Conservation (phyloP, 2,113 vertebrate genomes). For the Megaleporinus macrocephalus region DNA sequence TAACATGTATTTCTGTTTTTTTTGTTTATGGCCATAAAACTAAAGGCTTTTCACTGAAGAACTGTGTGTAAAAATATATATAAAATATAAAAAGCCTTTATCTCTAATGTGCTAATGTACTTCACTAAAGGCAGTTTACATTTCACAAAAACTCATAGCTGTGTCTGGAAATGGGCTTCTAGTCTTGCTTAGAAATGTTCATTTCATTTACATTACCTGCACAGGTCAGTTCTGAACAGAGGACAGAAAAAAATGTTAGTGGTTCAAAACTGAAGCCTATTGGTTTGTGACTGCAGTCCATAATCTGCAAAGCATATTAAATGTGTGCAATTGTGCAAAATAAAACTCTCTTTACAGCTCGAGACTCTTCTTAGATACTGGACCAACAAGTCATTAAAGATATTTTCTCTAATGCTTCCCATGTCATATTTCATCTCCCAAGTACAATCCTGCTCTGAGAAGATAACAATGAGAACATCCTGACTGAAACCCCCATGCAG, state of each 20-base stretch:
- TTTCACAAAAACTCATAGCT: neutral
- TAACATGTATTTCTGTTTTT: neutral
- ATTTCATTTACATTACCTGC: neutral
- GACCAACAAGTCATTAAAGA: neutral
- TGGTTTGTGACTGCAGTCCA: neutral
- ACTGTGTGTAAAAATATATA: conserved; percentile 30
- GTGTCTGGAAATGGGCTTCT: neutral
- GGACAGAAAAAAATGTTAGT: neutral
- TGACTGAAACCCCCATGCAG: neutral
- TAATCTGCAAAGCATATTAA: neutral
- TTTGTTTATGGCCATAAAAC: neutral
- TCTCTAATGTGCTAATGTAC: neutral
- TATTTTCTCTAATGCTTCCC: neutral
- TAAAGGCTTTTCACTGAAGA: neutral
- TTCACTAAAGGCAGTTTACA: neutral
- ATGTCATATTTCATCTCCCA: neutral
- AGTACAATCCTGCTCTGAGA: neutral
- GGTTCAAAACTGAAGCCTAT: neutral
- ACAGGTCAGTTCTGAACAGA: neutral
- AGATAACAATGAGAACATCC: neutral
- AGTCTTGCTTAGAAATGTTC: no score
- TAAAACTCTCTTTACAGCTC: neutral
- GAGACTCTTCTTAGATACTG: neutral
- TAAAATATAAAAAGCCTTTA: neutral
- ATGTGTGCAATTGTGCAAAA: neutral